These are phyloP conservation scores for Capitulum mitella DNA, from an alignment of 2,888 invertebrate species.

Conservation along the genomic window DNA sequence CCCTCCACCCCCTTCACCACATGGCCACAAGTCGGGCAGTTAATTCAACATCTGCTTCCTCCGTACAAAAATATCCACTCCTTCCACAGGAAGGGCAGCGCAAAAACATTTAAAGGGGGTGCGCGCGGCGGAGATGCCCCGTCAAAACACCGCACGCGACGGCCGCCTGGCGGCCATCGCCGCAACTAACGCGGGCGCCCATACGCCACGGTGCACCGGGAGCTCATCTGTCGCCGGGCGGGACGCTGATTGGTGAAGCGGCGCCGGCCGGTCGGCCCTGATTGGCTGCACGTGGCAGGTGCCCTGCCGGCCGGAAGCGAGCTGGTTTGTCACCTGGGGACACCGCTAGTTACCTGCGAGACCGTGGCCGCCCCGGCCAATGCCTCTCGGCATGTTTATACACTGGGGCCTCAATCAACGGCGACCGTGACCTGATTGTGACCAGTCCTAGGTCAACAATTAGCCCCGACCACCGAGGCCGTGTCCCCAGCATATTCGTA, in stretches of 20 bases:
- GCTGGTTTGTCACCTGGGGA: background rate
- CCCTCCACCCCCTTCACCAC: background rate
- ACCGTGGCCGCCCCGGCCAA: background rate
- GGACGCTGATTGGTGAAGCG: background rate
- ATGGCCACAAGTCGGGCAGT: background rate
- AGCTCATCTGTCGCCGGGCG: background rate
- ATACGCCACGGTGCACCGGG: background rate
- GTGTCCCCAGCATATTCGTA: too few species aligned
- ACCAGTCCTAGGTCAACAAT: too few species aligned
- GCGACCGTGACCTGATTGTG: too few species aligned
- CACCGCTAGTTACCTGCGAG: background rate
- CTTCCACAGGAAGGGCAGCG: background rate
- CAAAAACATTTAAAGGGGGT: slow-evolving; percentile 21
- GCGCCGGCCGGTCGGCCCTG: background rate
- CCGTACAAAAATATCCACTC: slow-evolving; percentile 5
- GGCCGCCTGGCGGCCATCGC: background rate
- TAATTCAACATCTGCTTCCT: slow-evolving; percentile 15
- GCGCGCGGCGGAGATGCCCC: background rate
- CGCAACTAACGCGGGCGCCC: background rate
- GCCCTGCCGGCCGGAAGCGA: background rate
- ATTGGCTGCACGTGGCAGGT: slow-evolving; percentile 18
- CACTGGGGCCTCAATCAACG: too few species aligned
- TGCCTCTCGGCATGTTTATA: too few species aligned
- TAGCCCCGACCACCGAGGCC: too few species aligned
- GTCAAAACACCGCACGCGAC: slow-evolving; percentile 12